These are phyloP conservation scores for Paracanthobrama guichenoti DNA, from an alignment of 2,113 vertebrate species.

Conservation along the genomic window DNA sequence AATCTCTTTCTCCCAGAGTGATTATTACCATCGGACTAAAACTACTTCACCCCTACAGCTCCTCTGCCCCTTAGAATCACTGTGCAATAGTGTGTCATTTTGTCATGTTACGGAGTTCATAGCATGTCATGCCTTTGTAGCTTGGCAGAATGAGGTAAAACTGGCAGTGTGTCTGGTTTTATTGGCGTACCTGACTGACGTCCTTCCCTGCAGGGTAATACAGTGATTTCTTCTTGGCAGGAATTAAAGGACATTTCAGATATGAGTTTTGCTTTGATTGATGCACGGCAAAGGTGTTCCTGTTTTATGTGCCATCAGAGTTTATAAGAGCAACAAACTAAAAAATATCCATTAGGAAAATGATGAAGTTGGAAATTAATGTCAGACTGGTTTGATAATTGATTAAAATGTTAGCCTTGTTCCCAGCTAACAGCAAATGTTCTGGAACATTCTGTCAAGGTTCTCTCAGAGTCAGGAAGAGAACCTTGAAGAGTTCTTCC, in stretches of 20 bases:
- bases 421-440: no score
- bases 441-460: no score
- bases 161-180: conserved; percentile 16
- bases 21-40: conserved; percentile 41
- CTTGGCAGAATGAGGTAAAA: conserved; percentile 41
- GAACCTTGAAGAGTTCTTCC: no score
- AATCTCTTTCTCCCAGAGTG: conserved; percentile 12
- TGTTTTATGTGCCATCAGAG: neutral
- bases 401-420: neutral
- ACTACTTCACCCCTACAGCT: conserved; percentile 12
- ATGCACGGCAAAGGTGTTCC: neutral
- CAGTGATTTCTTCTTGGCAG: neutral
- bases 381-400: neutral
- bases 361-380: no score
- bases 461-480: no score
- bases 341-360: no score
- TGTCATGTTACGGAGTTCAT: conserved; percentile 31
- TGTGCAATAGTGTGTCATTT: neutral
- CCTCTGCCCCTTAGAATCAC: neutral
- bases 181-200: neutral
- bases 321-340: neutral
- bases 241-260: conserved; percentile 2
- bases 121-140: conserved; percentile 21
- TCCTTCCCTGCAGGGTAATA: neutral
- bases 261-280: conserved; percentile 12